Evolutionary conservation across 1,140 invertebrate species (phyloP).

Genomic region (Brachionus asplanchnoidis): DNA sequence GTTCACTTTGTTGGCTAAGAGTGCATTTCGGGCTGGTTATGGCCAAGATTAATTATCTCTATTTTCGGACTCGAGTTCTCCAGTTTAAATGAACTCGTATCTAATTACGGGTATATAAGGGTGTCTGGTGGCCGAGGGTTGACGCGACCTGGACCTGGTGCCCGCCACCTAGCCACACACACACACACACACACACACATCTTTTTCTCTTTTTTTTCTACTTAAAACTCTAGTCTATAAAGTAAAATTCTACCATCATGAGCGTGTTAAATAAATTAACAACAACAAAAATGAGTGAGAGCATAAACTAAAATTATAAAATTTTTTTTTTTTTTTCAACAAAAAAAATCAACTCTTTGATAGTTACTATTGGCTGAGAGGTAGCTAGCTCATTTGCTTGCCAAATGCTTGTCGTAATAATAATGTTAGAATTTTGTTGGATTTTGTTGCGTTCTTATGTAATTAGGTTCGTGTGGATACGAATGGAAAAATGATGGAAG

Average conservation of each 20-base stretch:
- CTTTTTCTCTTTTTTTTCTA: neutral
- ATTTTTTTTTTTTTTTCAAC: neutral
- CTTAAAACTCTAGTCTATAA: neutral
- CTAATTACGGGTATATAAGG: neutral
- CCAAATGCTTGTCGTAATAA: neutral
- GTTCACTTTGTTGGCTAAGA: neutral
- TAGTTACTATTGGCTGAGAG: neutral
- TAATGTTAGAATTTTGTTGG: neutral
- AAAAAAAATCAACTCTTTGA: neutral
- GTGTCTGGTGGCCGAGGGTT: neutral
- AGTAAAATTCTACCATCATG: neutral
- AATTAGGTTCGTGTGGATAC: neutral
- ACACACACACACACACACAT: neutral
- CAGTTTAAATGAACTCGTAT: neutral
- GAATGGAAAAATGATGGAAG: neutral
- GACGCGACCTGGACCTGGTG: neutral
- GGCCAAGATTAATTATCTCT: conserved; percentile 20
- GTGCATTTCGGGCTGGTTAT: neutral
- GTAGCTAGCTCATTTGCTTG: neutral
- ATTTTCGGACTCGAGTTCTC: conserved; percentile 36
- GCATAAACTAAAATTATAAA: neutral
- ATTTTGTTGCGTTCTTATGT: neutral
- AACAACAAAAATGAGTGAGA: neutral
- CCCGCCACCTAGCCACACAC: neutral
- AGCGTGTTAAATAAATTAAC: conserved; percentile 2